Evolutionary conservation across 2,113 vertebrate genomes (phyloP).

Genomic region (Bufo bufo): DNA sequence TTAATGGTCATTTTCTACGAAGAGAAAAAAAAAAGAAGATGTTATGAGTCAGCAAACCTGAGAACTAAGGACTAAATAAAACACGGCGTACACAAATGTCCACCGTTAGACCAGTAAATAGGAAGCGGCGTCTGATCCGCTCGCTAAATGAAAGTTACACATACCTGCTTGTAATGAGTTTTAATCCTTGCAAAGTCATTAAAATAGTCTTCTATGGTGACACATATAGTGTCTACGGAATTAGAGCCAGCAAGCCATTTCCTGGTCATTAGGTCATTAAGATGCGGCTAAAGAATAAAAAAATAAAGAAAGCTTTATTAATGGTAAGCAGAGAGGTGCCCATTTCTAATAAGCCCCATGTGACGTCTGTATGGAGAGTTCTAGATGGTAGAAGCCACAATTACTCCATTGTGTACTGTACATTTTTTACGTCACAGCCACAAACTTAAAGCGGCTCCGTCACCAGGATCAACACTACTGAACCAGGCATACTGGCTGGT

Average conservation of each 20-base stretch:
- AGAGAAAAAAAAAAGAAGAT: neutral
- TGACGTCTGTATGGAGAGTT: neutral
- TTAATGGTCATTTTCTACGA: constrained; percentile 88
- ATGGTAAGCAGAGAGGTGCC: neutral
- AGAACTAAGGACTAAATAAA: too few relatives aligned
- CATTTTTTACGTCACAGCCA: too few relatives aligned
- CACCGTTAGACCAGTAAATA: neutral
- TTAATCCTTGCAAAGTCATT: constrained; percentile 97
- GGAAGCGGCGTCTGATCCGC: neutral
- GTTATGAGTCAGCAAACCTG: neutral
- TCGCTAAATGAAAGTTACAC: neutral
- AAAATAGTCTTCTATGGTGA: constrained; percentile 97
- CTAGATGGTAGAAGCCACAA: too few relatives aligned
- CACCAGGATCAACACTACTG: too few relatives aligned
- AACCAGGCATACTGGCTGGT: too few relatives aligned
- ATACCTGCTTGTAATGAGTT: constrained; percentile 92
- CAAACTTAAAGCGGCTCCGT: too few relatives aligned
- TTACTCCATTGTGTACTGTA: too few relatives aligned
- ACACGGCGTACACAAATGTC: neutral
- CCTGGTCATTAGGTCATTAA: constrained; percentile 89
- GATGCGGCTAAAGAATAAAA: constrained; percentile 79
- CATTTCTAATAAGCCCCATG: neutral
- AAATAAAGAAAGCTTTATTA: neutral
- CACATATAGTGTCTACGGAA: constrained; percentile 95
- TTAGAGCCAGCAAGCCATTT: constrained; percentile 92